Evolutionary conservation across 30 jellyfish, hydroid and myxozoan species (phyloP).

Genomic region (Turritopsis dohrnii): DNA sequence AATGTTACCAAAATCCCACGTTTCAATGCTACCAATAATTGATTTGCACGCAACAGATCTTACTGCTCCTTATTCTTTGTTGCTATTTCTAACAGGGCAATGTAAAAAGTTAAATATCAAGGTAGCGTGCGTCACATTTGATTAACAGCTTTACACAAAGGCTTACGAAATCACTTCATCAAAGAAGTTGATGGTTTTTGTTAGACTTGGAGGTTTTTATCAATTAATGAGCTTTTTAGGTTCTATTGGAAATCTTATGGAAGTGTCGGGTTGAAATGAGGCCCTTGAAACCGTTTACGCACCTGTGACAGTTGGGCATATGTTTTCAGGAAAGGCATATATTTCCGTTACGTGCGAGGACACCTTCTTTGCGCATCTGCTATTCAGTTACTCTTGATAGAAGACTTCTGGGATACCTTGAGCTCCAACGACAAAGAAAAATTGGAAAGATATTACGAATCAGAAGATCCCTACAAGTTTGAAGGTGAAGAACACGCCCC

Average conservation of each 20-base stretch:
- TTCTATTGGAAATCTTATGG: slow-evolving; percentile 13
- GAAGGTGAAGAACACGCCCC: slow-evolving; percentile 1
- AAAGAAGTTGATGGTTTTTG: slow-evolving; percentile 8
- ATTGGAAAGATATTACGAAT: neutral
- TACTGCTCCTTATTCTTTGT: neutral
- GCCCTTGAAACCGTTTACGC: slow-evolving; percentile 21
- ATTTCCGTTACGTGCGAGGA: slow-evolving; percentile 7
- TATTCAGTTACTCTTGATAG: neutral
- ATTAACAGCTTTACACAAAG: slow-evolving; percentile 5
- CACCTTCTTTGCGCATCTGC: slow-evolving; percentile 27
- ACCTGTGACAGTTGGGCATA: slow-evolving; percentile 15
- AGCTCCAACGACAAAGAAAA: neutral
- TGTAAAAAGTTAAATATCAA: neutral
- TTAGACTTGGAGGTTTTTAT: slow-evolving; percentile 15
- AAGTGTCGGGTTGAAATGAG: neutral
- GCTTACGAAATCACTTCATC: slow-evolving; percentile 13
- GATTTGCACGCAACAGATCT: slow-evolving; percentile 12
- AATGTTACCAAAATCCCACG: neutral
- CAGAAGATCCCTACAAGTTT: neutral
- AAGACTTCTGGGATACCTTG: slow-evolving; percentile 17
- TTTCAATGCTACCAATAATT: slow-evolving; percentile 8
- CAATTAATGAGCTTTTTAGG: slow-evolving; percentile 14
- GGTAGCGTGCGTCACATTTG: slow-evolving; percentile 14
- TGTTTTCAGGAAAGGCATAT: slow-evolving; percentile 21
- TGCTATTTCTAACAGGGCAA: neutral